phyloP scores from a whole-genome alignment of 1,140 invertebrate genomes.

The Brachystomella parvula region DNA sequence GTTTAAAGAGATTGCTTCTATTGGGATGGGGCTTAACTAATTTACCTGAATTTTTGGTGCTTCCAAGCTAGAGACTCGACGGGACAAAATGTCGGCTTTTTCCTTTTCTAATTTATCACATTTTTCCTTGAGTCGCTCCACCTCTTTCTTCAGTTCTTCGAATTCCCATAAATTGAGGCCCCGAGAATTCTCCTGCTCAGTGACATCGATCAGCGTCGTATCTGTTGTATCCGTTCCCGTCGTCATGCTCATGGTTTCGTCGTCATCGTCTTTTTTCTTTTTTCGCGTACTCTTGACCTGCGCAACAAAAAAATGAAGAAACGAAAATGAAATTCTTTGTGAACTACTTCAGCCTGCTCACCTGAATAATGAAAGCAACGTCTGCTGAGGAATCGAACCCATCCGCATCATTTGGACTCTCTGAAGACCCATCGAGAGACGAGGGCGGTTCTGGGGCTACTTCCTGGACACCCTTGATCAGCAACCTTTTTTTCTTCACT shows the following conservation, averaged over 20 bases:
- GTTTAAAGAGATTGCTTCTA: too few species aligned
- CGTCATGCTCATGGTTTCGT: slow-evolving; percentile 48
- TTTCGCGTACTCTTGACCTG: slow-evolving; percentile 40
- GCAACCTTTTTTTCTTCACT: slow-evolving; percentile 33
- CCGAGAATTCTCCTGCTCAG: slow-evolving; percentile 42
- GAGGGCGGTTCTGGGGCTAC: slow-evolving; percentile 23
- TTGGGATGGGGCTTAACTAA: slow-evolving; percentile 34
- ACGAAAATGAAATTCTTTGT: neutral
- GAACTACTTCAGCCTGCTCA: slow-evolving; percentile 33
- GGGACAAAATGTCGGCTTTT: slow-evolving; percentile 72
- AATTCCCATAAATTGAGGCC: slow-evolving; percentile 52
- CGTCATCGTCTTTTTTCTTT: slow-evolving; percentile 43
- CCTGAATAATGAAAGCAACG: slow-evolving; percentile 54
- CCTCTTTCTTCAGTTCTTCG: slow-evolving; percentile 54
- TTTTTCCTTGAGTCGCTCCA: slow-evolving; percentile 50
- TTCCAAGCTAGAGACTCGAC: slow-evolving; percentile 65
- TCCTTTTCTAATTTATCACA: slow-evolving; percentile 74
- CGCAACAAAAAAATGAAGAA: slow-evolving; percentile 15
- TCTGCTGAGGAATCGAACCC: slow-evolving; percentile 44
- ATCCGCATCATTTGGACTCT: neutral
- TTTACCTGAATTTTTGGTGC: slow-evolving; percentile 38
- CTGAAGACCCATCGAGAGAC: neutral
- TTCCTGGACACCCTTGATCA: slow-evolving; percentile 37
- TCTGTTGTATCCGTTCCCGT: slow-evolving; percentile 50
- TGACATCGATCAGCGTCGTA: slow-evolving; percentile 47